Conservation (phyloP, 2,113 vertebrate genomes). For the Tringa solitaria region DNA sequence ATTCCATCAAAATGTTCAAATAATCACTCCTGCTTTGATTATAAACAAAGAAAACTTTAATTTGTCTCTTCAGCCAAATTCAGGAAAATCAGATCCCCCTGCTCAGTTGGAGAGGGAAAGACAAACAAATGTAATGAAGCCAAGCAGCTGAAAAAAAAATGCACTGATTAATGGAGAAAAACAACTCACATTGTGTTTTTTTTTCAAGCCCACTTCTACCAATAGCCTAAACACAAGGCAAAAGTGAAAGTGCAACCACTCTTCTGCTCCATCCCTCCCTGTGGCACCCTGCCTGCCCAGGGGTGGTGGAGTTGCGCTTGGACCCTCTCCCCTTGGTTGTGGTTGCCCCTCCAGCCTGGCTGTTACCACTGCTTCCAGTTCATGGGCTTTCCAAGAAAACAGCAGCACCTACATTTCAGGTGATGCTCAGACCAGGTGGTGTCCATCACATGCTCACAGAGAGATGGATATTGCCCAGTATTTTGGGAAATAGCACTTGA, state of each 20-base stretch:
- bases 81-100: constrained; percentile 56
- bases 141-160: constrained; percentile 18
- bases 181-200: not conserved
- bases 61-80: constrained; percentile 57
- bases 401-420: not conserved
- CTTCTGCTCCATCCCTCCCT: not conserved
- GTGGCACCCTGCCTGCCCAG: not conserved
- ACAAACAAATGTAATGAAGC: constrained; percentile 57
- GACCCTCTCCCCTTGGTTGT: not conserved
- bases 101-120: constrained; percentile 55
- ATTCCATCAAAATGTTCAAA: constrained; percentile 54
- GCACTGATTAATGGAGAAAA: constrained; percentile 45
- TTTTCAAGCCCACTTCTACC: not conserved
- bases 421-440: not conserved
- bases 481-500: not conserved
- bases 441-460: not conserved
- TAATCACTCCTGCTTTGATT: constrained; percentile 61
- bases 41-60: constrained; percentile 66
- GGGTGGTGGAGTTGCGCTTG: rapidly evolving
- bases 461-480: not conserved
- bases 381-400: not conserved
- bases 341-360: not conserved
- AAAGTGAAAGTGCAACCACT: constrained; percentile 51
- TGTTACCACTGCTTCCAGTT: not conserved
- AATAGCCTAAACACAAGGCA: not conserved